Conservation (phyloP, 2,888 invertebrate genomes). For the Pyrochroa serraticornis region DNA sequence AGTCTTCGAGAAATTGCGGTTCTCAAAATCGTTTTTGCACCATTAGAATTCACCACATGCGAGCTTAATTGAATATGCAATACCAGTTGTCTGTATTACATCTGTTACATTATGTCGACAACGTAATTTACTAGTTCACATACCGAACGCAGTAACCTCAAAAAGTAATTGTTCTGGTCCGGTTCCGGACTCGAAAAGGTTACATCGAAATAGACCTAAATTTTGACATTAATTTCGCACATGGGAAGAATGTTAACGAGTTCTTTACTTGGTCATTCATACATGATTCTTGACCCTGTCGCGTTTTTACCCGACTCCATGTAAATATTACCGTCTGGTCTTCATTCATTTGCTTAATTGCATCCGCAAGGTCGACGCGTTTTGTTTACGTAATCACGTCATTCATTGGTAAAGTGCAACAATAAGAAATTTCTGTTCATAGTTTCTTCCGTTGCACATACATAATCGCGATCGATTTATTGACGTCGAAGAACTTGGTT, state of each 20-base stretch:
- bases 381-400: constrained; percentile 8
- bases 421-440: background rate
- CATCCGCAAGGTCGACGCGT: constrained; percentile 23
- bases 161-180: constrained; percentile 40
- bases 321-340: constrained; percentile 14
- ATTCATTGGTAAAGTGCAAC: background rate
- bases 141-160: constrained; percentile 40
- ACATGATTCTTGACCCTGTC: background rate
- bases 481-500: too few relatives aligned
- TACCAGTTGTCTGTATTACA: constrained; percentile 41
- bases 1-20: constrained; percentile 29
- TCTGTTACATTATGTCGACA: constrained; percentile 44
- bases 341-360: constrained; percentile 25
- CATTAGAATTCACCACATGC: constrained; percentile 41
- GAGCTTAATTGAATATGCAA: constrained; percentile 41
- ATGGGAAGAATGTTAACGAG: constrained; percentile 10
- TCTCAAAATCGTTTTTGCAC: constrained; percentile 24
- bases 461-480: background rate
- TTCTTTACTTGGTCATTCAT: constrained; percentile 6
- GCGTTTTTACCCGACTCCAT: constrained; percentile 7
- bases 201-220: constrained; percentile 27
- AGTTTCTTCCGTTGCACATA: background rate
- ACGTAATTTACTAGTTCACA: constrained; percentile 44
- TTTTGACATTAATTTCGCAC: background rate
- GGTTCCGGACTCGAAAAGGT: constrained; percentile 19